Base-by-base conservation (phyloP, 2,797 vertebrate genomes). In the Microhierax caerulescens region DNA sequence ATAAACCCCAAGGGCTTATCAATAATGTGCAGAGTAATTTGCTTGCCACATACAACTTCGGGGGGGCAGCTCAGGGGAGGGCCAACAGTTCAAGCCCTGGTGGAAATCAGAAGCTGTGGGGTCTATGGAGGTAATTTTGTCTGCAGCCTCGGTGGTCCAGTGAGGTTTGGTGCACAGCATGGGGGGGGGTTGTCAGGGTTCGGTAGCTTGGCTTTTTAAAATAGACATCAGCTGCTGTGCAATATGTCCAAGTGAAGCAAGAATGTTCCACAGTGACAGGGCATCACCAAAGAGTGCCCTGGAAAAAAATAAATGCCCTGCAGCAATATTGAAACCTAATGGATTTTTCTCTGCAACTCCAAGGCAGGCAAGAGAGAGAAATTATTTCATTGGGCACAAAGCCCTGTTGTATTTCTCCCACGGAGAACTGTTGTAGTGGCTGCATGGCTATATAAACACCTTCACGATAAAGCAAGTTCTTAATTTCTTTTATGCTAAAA, bases 141-240 rank as follows among this genome's bases (percentile, higher is more conserved):
- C 25, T 7, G 18, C 21, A 5, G 25, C 5, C 60, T 45, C 1
- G 0, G 39, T 12, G 51, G 3, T 8, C 11, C 0, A 0, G 45
- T 17, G 16, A 8, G 5, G 3, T 2, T 59, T 54, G 32, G 27
- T 61, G 61, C 15, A 13, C 4, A 8, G 21, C 3, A 3, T 4
- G 1, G 2, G 32, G 10, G 5, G 1, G 2, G 3, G 10, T n/a
- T n/a, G n/a, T 6, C 30, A 3, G 11, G 1, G 16, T n/a, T 34
- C 1, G 2, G 8, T 7, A 22, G 14, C 43, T 27, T 22, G 17
- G 8, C 36, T 75, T 80, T 83, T 69, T 4, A 5, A 47, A 87
- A 14, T 3, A n/a, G 15, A 2, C 34, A 68, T 22, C 47, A 60
- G 15, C 67, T 21, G 1, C 8, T 2, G 28, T 14, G 36, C 11